Base-by-base conservation (phyloP, 2,113 vertebrate species). In the Loxodonta africana region DNA sequence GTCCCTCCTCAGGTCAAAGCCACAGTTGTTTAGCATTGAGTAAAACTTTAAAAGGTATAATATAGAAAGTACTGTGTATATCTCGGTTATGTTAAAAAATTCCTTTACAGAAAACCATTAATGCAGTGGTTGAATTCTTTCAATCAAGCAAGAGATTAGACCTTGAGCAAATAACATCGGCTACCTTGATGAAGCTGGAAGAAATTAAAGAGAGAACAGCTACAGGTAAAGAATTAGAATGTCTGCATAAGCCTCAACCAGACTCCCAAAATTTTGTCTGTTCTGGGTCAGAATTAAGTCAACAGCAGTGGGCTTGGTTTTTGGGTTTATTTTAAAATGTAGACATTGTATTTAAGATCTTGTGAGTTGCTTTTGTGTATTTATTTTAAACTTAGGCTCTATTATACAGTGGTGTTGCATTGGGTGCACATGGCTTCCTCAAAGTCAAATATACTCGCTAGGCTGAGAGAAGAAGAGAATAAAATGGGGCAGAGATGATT, bases 181-280 rank as follows among this genome's bases (percentile, higher is more conserved):
- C 99, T 84, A 99, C 99, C 0, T 99, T 99, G 92, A 99, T 99
- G 97, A 99, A 99, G 82, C 98, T 99, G 51, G 99, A 99, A 97
- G 99, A 99, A 99, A 99, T 99, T 96, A 99, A 99, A 98, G 99
- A 99, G 93, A 99, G 98, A 98, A 99, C 99, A 0, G 99, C 99
- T 53, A 97, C 99, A 98, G 99, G 99, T 99, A 94, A 97, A 94
- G 53, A n/a, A 74, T 51, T 82, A 82, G 23, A 51, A 14, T 53
- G 6, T 88, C 9, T 76, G 3, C 21, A 2, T 85, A 62, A 86
- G 30, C 26, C 89, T 30, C 80, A 44, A 9, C 14, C 41, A 33
- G 65, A 48, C 15, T 82, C 23, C 25, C 48, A 57, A 81, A 33
- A 41, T 51, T 33, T 63, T 83, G 11, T 84, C 25, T 95, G 0